phyloP scores from a whole-genome alignment of 2,113 vertebrate genomes.

The Chascanopsetta lugubris region DNA sequence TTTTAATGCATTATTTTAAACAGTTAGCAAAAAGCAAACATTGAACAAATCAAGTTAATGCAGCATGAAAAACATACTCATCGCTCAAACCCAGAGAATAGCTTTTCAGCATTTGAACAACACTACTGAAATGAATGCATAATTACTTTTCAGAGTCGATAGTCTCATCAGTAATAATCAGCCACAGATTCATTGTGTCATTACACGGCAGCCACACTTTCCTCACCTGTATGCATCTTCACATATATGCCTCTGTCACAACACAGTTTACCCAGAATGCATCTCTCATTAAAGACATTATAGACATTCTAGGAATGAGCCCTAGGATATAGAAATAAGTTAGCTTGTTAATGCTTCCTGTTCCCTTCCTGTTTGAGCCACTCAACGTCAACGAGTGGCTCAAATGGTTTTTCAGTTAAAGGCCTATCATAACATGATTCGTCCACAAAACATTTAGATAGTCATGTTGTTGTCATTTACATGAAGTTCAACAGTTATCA shows the following conservation, averaged over 20 bases:
- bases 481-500: too few species aligned
- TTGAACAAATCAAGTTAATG: background rate
- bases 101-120: background rate
- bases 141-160: background rate
- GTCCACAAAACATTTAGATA: too few species aligned
- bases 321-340: too few species aligned
- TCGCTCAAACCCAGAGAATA: background rate
- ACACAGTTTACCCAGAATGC: conserved; percentile 3
- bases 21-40: background rate
- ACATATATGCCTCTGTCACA: conserved; percentile 14
- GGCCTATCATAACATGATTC: too few species aligned
- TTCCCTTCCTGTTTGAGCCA: too few species aligned
- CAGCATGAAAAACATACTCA: background rate
- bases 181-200: background rate
- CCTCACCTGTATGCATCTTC: background rate
- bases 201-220: background rate
- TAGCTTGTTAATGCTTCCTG: too few species aligned
- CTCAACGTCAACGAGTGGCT: too few species aligned
- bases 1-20: conserved; percentile 3
- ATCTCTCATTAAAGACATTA: too few species aligned
- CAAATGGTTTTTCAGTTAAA: too few species aligned
- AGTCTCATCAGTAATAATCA: background rate
- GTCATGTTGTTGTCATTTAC: too few species aligned
- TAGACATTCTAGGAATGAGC: too few species aligned
- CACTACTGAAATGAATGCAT: background rate